Conservation (phyloP, 1,140 invertebrate genomes). For the Cotesia typhae region DNA sequence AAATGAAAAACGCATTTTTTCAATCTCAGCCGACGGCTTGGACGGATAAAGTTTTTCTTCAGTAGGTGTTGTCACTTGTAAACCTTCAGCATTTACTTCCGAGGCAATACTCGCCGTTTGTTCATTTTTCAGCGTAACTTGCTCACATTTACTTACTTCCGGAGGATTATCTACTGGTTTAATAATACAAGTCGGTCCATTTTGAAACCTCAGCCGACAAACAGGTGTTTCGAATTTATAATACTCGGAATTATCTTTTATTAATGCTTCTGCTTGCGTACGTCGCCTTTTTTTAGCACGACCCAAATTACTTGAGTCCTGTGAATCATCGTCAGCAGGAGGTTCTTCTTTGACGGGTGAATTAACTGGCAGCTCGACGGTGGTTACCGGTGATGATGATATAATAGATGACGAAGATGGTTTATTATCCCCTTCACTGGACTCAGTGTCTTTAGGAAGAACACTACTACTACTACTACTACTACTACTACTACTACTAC, state of each 20-base stretch:
- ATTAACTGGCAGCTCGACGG: not conserved
- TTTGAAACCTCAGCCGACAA: conserved; percentile 66
- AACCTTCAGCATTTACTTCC: conserved; percentile 53
- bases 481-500: conserved; percentile 27
- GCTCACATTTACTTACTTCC: conserved; percentile 3
- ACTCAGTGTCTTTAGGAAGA: conserved; percentile 62
- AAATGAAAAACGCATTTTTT: conserved; percentile 78
- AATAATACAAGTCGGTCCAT: conserved; percentile 34
- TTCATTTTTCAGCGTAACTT: not conserved
- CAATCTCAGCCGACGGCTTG: conserved; percentile 69
- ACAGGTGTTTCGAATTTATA: conserved; percentile 72
- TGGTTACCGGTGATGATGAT: conserved; percentile 7
- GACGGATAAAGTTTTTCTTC: conserved; percentile 54
- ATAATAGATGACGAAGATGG: conserved; percentile 12
- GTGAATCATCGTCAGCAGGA: conserved; percentile 53
- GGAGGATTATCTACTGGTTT: not conserved
- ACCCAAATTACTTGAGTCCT: conserved; percentile 50
- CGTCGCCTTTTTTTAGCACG: conserved; percentile 63
- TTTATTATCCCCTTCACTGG: conserved; percentile 50
- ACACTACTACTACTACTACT: conserved; percentile 56
- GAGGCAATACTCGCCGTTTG: not conserved
- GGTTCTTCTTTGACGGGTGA: conserved; percentile 47
- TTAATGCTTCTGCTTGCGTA: conserved; percentile 69
- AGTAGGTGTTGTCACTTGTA: conserved; percentile 61
- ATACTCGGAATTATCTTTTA: conserved; percentile 71